Base-by-base conservation (phyloP, 1,140 invertebrate species). In the Zaprionus africanus region DNA sequence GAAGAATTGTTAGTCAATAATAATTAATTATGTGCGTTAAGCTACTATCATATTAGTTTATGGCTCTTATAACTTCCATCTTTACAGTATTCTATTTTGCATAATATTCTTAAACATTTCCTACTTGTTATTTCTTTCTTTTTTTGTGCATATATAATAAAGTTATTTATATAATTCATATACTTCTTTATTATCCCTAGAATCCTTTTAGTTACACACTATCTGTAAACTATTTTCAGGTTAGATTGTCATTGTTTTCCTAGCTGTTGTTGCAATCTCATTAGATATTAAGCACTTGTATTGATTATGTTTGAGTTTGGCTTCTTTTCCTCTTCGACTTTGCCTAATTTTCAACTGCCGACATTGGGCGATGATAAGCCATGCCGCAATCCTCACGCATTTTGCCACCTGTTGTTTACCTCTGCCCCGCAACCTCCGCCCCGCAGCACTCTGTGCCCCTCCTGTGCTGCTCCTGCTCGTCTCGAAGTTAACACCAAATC, bases 401-500 rank as follows among this genome's bases (percentile, higher is more conserved):
- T 51, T 51, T 51, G 46, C 38, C 58, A 72, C 67, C 63, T 73
- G 78, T 76, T 76, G 73, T 41, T 56, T 41, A 17, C 38, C 38
- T 36, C 17, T 12, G n/a, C 24, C 22, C 41, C 26, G 24, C 57
- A 38, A n/a, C 24, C 24, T 34, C 31, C 9, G 26, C 24, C 9
- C 54, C 26, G 3, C 17, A n/a, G 22, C 7, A n/a, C 9, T 24
- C 41, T 17, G n/a, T 31, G 24, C 2, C 43, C 22, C 5, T 17
- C 41, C 17, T 17, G 6, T 22, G 9, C 24, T 38, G 15, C n/a
- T 22, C 19, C 51, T 56, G 11, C n/a, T 51, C 19, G 46, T 24
- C 46, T 51, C 54, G 22, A 70, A 76, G 31, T 66, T 67, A 74
- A 76, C 53, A 83, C 26, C 84, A 88, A 87, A 87, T 87, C 81